Base-by-base conservation (phyloP, 2,797 vertebrate genomes). In the Falco naumanni region DNA sequence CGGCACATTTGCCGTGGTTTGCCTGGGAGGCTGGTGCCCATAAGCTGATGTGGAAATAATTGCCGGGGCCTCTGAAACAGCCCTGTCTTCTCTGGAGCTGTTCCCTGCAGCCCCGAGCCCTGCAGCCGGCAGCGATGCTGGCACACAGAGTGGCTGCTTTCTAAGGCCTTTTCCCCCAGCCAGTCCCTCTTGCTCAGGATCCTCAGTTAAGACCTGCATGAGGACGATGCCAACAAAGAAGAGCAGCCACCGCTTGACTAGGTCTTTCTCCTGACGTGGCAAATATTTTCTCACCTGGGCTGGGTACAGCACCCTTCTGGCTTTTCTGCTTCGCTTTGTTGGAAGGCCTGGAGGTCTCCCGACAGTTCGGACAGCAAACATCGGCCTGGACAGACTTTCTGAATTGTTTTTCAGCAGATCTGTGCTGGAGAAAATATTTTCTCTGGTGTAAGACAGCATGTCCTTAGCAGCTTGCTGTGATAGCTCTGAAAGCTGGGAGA, bases 271-370 rank as follows among this genome's bases (percentile, higher is more conserved):
- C 24, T 90, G 89, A 31, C 84, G 93, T 80, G 95, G 96, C 64
- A 96, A 93, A 9, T 87, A 68, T 63, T 94, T 96, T 41, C 95
- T 91, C 78, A 83, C 84, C 28, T 84, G 93, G 29, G 96, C 84
- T 57, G 96, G 96, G 87, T 97, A 97, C 90, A 97, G 78, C 84
- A 97, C 96, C 71, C 28, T 97, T 87, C 89, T 94, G 95, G 84
- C 64, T 91, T 48, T 97, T 71, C 93, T 97, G 90, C 87, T 91
- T 48, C 95, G 22, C 60, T 91, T 95, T 66, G 66, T 1, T 48
- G 84, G 63, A 79, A 74, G 37, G 93, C 34, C 86, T 61, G 93
- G 70, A 83, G 89, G 56, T 93, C 95, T 96, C 53, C 90, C 6
- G 6, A 45, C 45, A 74, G 90, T 18, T 47, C 5, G 75, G 51